Percentiles rank a stretch among this genome's conserved stretches.
These are phyloP conservation scores for Exephanes ischioxanthus DNA, from an alignment of 2,888 invertebrate species.

Conservation along the genomic window DNA sequence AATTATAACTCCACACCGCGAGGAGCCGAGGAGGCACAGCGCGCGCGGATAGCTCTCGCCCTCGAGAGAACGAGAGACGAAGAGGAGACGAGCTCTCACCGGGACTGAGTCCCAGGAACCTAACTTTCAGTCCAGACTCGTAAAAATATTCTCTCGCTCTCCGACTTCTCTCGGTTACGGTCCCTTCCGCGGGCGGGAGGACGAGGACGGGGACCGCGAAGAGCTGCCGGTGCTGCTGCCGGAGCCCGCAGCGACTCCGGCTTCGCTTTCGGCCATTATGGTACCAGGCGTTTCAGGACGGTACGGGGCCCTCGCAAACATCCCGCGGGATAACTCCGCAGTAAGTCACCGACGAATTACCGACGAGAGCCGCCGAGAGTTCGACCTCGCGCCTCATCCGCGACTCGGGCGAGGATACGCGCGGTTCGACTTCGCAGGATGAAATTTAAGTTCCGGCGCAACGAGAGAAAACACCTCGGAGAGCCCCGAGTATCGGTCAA, in stretches of 20 bases:
- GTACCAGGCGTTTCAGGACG: slow-evolving; percentile 54
- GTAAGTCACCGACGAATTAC: slow-evolving; percentile 76
- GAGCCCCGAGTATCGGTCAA: background rate
- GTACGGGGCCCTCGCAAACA: slow-evolving; percentile 67
- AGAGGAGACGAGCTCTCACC: slow-evolving; percentile 68
- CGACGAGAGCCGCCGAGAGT: slow-evolving; percentile 21
- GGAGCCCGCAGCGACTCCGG: slow-evolving; percentile 61
- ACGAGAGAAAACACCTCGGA: background rate
- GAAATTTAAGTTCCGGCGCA: background rate
- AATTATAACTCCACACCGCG: slow-evolving; percentile 83
- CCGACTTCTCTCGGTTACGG: slow-evolving; percentile 66
- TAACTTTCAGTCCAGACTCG: slow-evolving; percentile 82
- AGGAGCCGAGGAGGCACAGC: slow-evolving; percentile 80
- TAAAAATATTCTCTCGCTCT: slow-evolving; percentile 80
- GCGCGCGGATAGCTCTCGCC: slow-evolving; percentile 62
- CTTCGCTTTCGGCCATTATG: slow-evolving; percentile 75
- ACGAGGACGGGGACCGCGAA: slow-evolving; percentile 21
- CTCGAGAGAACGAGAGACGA: slow-evolving; percentile 65
- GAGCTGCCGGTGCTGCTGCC: slow-evolving; percentile 53
- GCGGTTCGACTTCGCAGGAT: background rate
- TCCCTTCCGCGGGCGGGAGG: slow-evolving; percentile 66
- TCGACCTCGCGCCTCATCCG: slow-evolving; percentile 8
- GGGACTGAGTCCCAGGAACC: slow-evolving; percentile 79
- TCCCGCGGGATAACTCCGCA: slow-evolving; percentile 73
- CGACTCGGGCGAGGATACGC: background rate